Evolutionary conservation across 2,113 vertebrate genomes (phyloP), one percentile per base, ranked within the genome.

Genomic region (Clupea harengus): DNA sequence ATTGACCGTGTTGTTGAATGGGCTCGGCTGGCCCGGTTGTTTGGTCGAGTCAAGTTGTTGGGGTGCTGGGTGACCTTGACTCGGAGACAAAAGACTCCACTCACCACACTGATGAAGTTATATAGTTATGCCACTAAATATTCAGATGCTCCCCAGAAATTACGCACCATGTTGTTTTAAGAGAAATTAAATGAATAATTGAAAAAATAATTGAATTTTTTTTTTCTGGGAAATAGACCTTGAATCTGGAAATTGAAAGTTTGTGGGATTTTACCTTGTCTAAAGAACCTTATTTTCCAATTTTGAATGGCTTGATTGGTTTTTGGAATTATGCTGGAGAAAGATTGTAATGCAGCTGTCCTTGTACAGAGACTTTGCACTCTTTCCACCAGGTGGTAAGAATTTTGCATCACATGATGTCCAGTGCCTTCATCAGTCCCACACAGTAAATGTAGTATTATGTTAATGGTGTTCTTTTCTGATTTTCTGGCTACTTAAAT

Each of bases 1-100:
- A 93, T 93, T 89, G 92, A 93, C 92, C 93, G 90, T 92, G 90
- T 91, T 89, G 88, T 86, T 93, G 89, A 94, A 91, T 92, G 90
- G 89, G 90, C 92, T 64, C 47, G 85, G 86, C 84, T 91, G 88
- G 92, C 90, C 90, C 88, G 86, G 91, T 44, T 49, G 84, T 86
- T 86, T 85, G 81, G 83, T 49, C 72, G 81, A 72, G 64, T 86
- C 81, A 87, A 67, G 45, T 72, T 75, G 47, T 86, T 85, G 50
- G n/a, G 83, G 86, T 45, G 52, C 82, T 82, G 75, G 39, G 80
- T 54, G 45, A 64, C 81, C 89, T 85, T 88, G 64, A 84, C 83
- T 80, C 80, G 45, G 47, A 10, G 57, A 86, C 83, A 81, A 85
- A 81, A 83, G 72, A 22, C 84, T 82, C 64, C 64, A 82, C 25